These are phyloP conservation scores for Hydrozoanthus tunicans DNA, from an alignment of 64 coral and sea anemone genomes.

Conservation along the genomic window DNA sequence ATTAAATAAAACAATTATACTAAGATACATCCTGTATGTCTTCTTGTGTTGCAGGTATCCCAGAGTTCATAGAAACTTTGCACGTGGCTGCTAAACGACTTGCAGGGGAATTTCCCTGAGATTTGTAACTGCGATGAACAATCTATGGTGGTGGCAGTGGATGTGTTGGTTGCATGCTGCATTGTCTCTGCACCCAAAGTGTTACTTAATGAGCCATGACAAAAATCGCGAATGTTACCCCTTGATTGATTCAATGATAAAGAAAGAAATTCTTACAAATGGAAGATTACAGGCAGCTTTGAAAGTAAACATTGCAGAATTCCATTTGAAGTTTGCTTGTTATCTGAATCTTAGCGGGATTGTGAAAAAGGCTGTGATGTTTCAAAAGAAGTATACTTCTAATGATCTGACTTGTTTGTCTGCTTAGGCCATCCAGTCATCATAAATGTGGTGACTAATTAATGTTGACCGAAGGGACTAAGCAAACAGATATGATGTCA, in stretches of 20 bases:
- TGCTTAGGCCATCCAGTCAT: too few relatives aligned
- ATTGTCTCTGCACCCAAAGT: neutral
- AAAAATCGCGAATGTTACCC: neutral
- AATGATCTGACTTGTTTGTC: too few relatives aligned
- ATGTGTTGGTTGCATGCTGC: too few relatives aligned
- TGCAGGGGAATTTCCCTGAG: neutral
- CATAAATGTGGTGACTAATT: too few relatives aligned
- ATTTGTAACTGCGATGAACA: too few relatives aligned
- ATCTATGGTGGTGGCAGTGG: too few relatives aligned
- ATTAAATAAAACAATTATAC: neutral
- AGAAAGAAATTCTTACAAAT: neutral
- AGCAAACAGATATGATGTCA: too few relatives aligned
- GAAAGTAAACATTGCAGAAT: neutral
- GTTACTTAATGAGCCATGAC: neutral
- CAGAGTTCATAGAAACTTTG: constrained; percentile 70
- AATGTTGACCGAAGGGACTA: too few relatives aligned
- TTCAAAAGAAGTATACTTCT: too few relatives aligned
- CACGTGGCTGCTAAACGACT: constrained; percentile 65
- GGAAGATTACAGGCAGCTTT: neutral
- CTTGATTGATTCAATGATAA: neutral
- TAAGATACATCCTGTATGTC: neutral
- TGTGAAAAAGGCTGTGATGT: too few relatives aligned
- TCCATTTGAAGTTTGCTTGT: neutral
- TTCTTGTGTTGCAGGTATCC: constrained; percentile 61
- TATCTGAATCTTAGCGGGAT: neutral